Evolutionary conservation across 2,113 vertebrate genomes (phyloP).

Genomic region (Bungarus multicinctus): DNA sequence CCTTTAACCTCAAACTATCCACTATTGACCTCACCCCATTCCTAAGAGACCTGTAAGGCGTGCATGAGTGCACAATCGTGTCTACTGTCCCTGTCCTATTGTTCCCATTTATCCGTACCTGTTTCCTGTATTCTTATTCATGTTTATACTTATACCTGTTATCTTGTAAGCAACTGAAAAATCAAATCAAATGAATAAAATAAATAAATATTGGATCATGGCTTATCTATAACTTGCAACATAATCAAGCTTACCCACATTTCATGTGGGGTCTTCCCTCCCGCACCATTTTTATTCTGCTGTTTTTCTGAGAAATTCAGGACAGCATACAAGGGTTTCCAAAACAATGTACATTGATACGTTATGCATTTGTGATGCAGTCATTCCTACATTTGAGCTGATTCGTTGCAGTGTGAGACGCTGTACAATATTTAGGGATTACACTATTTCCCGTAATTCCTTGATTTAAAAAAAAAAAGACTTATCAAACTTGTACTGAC

Average conservation of each 20-base stretch:
- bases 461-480: conserved; percentile 9
- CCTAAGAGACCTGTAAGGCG: no score
- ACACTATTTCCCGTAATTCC: background rate
- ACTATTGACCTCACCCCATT: no score
- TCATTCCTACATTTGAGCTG: background rate
- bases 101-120: no score
- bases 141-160: no score
- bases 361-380: conserved; percentile 9
- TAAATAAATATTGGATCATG: background rate
- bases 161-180: no score
- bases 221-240: background rate
- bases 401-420: conserved; percentile 26
- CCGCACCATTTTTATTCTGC: background rate
- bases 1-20: no score
- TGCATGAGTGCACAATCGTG: no score
- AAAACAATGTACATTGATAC: background rate
- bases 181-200: no score
- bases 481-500: background rate
- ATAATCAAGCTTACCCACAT: background rate
- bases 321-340: background rate
- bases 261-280: background rate
- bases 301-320: background rate
- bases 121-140: no score
- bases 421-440: background rate
- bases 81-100: no score